These are phyloP conservation scores for Natrix natrix DNA, from an alignment of 2,797 vertebrate genomes.

Conservation along the genomic window DNA sequence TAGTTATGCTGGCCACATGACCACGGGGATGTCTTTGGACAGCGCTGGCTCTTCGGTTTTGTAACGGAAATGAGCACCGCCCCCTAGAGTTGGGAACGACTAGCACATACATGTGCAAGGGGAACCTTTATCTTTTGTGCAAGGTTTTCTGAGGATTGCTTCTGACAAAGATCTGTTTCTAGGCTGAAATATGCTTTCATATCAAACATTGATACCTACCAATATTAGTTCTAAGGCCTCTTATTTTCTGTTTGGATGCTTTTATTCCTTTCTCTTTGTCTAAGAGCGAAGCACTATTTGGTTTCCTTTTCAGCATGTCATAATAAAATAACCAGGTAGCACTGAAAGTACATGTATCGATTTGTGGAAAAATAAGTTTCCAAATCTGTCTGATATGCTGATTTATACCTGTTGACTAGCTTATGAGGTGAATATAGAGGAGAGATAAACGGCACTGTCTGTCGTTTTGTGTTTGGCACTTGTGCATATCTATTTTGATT, in stretches of 20 bases:
- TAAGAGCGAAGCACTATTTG: neutral
- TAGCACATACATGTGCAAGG: no score
- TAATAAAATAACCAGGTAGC: slow-evolving; percentile 26
- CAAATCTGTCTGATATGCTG: neutral
- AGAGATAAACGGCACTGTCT: neutral
- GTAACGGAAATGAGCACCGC: no score
- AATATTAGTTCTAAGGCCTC: neutral
- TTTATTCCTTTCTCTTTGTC: neutral
- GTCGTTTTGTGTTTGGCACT: neutral
- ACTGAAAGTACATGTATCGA: neutral
- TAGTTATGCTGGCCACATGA: no score
- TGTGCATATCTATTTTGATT: neutral
- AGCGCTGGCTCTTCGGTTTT: no score
- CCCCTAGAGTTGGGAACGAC: no score
- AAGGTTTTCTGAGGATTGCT: neutral
- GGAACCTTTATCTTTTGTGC: neutral
- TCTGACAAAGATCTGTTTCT: neutral
- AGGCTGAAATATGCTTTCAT: neutral
- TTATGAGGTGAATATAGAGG: neutral
- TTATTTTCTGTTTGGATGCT: neutral
- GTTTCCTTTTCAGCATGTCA: neutral
- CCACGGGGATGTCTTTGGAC: no score
- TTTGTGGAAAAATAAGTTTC: neutral
- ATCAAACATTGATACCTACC: neutral
- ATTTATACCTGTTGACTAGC: neutral